These are phyloP conservation scores for Calosoma granatense DNA, from an alignment of 1,140 invertebrate genomes.

Conservation along the genomic window DNA sequence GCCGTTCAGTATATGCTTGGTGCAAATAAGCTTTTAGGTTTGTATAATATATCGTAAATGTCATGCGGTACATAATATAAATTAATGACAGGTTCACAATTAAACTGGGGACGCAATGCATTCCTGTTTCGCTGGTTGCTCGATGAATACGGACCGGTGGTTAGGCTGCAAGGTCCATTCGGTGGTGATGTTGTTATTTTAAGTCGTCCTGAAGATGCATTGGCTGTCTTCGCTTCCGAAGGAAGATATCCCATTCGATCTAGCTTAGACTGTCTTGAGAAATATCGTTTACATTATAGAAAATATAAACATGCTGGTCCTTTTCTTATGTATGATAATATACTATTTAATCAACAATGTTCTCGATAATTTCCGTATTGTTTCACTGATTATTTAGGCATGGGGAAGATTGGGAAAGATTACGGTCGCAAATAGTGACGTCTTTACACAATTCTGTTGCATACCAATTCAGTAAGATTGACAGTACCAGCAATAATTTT, in stretches of 20 bases:
- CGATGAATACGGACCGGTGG: constrained; percentile 51
- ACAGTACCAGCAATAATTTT: constrained; percentile 38
- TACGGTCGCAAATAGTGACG: constrained; percentile 37
- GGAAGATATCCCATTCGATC: constrained; percentile 45
- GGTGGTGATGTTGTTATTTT: constrained; percentile 48
- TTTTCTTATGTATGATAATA: constrained; percentile 38
- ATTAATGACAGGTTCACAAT: constrained; percentile 22
- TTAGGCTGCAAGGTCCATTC: constrained; percentile 47
- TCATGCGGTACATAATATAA: constrained; percentile 1
- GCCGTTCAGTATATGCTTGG: constrained; percentile 45
- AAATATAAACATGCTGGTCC: constrained; percentile 42
- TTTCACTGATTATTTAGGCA: constrained; percentile 28
- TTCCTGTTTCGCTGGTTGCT: constrained; percentile 37
- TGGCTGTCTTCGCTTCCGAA: constrained; percentile 46
- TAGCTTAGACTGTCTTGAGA: constrained; percentile 47
- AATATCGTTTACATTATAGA: constrained; percentile 44
- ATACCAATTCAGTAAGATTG: constrained; percentile 31
- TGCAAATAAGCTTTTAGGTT: constrained; percentile 39
- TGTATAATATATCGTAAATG: constrained; percentile 15
- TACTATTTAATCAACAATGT: constrained; percentile 11
- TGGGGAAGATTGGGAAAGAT: constrained; percentile 44
- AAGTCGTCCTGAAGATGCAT: constrained; percentile 48
- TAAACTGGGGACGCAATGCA: constrained; percentile 28
- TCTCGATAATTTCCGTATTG: background rate
- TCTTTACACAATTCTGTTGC: constrained; percentile 37